Evolutionary conservation across 2,113 vertebrate species (phyloP).

Genomic region (Spermophilus dauricus): DNA sequence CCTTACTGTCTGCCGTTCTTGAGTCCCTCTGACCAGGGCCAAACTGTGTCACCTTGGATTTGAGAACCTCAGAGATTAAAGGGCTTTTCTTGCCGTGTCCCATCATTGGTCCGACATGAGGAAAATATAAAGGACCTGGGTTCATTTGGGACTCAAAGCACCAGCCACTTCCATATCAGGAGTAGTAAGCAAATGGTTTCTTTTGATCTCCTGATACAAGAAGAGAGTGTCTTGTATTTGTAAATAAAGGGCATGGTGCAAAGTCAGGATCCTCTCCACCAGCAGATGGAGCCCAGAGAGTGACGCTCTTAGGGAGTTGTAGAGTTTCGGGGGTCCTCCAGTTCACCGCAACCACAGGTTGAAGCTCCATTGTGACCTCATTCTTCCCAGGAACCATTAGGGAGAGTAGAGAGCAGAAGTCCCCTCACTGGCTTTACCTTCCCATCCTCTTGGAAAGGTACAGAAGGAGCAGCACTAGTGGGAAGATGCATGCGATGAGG

Average conservation of each 20-base stretch:
- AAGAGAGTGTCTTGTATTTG: not conserved
- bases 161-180: not conserved
- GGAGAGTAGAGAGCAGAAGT: not conserved
- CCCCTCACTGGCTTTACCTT: not conserved
- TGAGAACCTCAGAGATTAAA: not conserved
- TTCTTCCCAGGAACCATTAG: not conserved
- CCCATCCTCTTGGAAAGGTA: not conserved
- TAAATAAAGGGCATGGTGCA: not conserved
- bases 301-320: not conserved
- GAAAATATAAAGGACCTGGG: not conserved
- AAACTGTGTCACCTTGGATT: not conserved
- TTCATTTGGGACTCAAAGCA: not conserved
- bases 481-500: not conserved
- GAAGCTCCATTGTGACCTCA: not conserved
- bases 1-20: not conserved
- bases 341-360: not conserved
- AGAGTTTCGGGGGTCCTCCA: not conserved
- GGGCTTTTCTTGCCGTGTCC: not conserved
- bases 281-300: not conserved
- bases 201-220: not conserved
- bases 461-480: not conserved
- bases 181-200: not conserved
- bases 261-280: not conserved
- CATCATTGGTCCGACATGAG: rapidly evolving
- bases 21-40: not conserved